Base-by-base conservation (phyloP, 1,140 invertebrate species). In the Drosophila sp. region DNA sequence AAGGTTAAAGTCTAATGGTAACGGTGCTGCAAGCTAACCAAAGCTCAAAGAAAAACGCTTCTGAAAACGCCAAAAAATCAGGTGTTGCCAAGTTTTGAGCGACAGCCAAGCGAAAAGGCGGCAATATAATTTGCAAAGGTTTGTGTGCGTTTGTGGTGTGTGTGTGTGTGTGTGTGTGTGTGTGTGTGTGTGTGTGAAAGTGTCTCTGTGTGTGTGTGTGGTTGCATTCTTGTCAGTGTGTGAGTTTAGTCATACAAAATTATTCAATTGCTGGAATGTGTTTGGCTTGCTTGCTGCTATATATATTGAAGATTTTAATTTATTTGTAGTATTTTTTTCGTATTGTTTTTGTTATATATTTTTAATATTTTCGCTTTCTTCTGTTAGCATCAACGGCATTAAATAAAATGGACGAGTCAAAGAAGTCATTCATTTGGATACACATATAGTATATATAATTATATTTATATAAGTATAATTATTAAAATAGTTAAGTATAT, bases 321-420 rank as follows among this genome's bases (percentile, higher is more conserved):
- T 29, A 53, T 40, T 58, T 56, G 80, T 76, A 67, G 11, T 25
- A 14, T 74, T 34, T 50, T 65, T 41, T 76, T 62, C 14, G 45
- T 73, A 25, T 64, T 14, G 45, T 40, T 62, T 16, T 41, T 36
- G 38, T 65, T 77, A 59, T 66, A 69, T 73, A 70, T 81, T 84
- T 57, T 45, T 38, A 70, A 56, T 64, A 71, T 77, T 77, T 82
- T 86, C 66, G 66, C 72, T 89, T 83, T 89, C 81, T 90, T 90
- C 86, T 80, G 81, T 82, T 89, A 89, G 90, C 90, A 90, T 91
- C 86, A 91, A 87, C 82, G 86, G 80, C 73, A 90, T 83, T 79
- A 91, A 91, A 89, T 89, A 90, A 90, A 91, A 91, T 91, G 90
- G 90, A 91, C 90, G 90, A 91, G 90, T 91, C 90, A 91, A 91